Evolutionary conservation across 1,140 invertebrate species (phyloP).

Genomic region (Tetraneura akinire): DNA sequence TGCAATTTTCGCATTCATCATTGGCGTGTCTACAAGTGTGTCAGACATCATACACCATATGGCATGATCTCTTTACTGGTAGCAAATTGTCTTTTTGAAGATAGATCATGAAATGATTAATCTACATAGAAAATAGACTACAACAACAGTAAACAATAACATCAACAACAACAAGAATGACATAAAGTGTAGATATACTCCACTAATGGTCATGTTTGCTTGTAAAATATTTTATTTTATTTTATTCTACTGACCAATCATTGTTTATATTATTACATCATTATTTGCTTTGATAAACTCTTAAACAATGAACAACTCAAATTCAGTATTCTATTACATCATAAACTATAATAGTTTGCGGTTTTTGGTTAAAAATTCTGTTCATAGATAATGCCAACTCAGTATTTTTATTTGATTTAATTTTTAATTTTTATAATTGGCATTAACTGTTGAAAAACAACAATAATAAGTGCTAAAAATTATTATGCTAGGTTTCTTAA

Average conservation of each 20-base stretch:
- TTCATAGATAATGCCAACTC: conserved; percentile 30
- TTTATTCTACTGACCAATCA: conserved; percentile 6
- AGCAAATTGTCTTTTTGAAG: not conserved
- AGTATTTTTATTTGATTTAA: conserved; percentile 49
- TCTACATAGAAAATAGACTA: not conserved
- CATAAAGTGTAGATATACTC: not conserved
- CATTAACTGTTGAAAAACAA: conserved; percentile 9
- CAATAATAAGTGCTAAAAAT: not conserved
- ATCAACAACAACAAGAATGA: not conserved
- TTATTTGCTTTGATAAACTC: conserved; percentile 4
- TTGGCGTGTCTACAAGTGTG: conserved; percentile 72
- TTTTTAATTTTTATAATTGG: not conserved
- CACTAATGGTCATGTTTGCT: not conserved
- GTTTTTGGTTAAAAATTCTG: conserved; percentile 30
- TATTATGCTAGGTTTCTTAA: not conserved
- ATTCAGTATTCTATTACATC: conserved; percentile 38
- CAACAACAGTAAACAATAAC: not conserved
- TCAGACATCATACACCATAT: conserved; percentile 63
- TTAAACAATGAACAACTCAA: conserved; percentile 28
- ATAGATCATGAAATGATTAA: not conserved
- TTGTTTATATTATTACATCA: conserved; percentile 37
- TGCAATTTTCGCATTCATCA: conserved; percentile 68
- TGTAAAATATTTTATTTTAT: conserved; percentile 4
- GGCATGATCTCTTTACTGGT: conserved; percentile 8
- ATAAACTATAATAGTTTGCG: conserved; percentile 14